Base-by-base conservation (phyloP, 2,113 vertebrate species). In the Saimiri boliviensis region DNA sequence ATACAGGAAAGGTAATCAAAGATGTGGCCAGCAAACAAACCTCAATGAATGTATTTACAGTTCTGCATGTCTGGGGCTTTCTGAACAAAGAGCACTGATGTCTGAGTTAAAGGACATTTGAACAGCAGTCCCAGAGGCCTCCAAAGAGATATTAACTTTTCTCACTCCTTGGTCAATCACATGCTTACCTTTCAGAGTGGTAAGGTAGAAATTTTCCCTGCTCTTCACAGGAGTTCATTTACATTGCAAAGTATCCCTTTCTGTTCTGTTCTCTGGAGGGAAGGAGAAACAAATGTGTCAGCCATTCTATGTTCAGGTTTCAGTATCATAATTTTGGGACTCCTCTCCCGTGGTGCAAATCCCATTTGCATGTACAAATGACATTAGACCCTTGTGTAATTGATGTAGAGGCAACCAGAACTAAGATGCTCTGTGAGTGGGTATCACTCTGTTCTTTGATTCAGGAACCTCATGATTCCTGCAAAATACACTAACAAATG, bases 341-440 rank as follows among this genome's bases (percentile, higher is more conserved):
- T 25, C 10, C 9, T 47, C 4, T 25, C 3, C 12, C 11, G 1
- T 17, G 12, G 6, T 14, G 6, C 35, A 79, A 27, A n/a, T 6
- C 1, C 4, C 52, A 35, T 20, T 4, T 68, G 19, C 12, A 49
- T 4, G 0, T n/a, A 16, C 9, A 45, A 45, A 49, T 42, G 17
- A 45, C 35, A 73, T n/a, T 6, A 30, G 8, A 30, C 6, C 1
- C 2, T 42, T 54, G 54, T 35, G 2, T 6, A 23, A 21, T 20
- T 42, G 8, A 1, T 77, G 1, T 17, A 42, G 23, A 35, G 32
- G 19, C 16, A 60, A 56, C 10, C 4, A 16, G 8, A 66, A 4
- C n/a, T 37, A 35, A 79, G 30, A 27, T 79, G 21, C 32, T 60
- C n/a, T 89, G 25, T 58, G 68, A 58, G 23, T 47, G 56, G 35